These are phyloP conservation scores for Sciurus niger DNA, from an alignment of 2,113 vertebrate species.

Conservation along the genomic window DNA sequence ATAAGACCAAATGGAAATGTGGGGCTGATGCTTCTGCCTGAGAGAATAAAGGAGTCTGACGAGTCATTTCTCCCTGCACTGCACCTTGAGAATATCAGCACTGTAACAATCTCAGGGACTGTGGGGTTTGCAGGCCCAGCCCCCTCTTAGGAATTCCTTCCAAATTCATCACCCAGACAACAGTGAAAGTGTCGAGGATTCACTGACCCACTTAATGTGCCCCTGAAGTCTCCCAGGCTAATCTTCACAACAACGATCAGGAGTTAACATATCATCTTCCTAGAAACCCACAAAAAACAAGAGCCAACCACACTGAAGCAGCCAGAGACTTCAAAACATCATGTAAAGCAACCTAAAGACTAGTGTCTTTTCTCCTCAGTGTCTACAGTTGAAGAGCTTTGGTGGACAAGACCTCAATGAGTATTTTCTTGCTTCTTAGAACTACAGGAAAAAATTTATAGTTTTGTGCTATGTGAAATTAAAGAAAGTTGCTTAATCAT, in stretches of 20 bases:
- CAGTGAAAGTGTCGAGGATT: conserved; percentile 84
- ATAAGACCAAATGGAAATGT: neutral
- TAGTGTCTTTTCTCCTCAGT: neutral
- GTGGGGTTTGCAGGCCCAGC: conserved; percentile 54
- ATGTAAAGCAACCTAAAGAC: neutral
- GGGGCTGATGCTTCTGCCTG: neutral
- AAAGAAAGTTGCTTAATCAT: neutral
- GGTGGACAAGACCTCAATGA: neutral
- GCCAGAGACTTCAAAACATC: conserved; percentile 71
- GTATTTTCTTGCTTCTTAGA: neutral
- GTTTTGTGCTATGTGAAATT: neutral
- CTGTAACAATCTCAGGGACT: conserved; percentile 77
- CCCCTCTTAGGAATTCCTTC: conserved; percentile 81
- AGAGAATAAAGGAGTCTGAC: neutral
- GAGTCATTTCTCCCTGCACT: neutral
- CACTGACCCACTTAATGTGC: conserved; percentile 88
- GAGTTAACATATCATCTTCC: conserved; percentile 87
- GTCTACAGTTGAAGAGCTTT: neutral
- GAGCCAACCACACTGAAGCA: conserved; percentile 66
- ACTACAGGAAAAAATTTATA: neutral
- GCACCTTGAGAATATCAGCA: conserved; percentile 76
- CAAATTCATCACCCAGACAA: conserved; percentile 87
- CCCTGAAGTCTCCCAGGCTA: conserved; percentile 84
- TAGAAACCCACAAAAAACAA: conserved; percentile 81
- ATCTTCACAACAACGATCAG: conserved; percentile 82